A percentile compares a stretch with the other conserved stretches of the same genome.
phyloP scores from a whole-genome alignment of 2,113 vertebrate genomes.

The Halichoerus grypus region DNA sequence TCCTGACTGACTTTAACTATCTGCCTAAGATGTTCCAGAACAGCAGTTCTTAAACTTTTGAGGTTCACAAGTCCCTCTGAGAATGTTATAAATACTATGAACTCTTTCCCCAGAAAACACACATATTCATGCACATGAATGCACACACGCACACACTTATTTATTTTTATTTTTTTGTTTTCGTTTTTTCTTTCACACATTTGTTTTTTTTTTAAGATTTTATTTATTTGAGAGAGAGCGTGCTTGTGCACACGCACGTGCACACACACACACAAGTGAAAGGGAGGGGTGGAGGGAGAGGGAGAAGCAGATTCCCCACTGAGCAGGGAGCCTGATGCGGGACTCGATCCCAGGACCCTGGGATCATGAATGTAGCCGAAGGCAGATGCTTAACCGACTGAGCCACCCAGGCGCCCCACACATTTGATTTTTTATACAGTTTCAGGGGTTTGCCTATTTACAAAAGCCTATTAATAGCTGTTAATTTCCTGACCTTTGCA shows the following conservation, averaged over 20 bases:
- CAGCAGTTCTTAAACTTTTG: constrained; percentile 42
- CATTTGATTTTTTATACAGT: neutral
- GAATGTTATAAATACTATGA: neutral
- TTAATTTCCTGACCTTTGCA: neutral
- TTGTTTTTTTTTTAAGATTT: neutral
- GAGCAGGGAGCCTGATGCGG: neutral
- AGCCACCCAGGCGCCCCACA: neutral
- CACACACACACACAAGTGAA: neutral
- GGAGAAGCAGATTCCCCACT: neutral
- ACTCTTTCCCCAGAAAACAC: neutral
- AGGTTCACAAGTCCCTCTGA: neutral
- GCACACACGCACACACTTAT: neutral
- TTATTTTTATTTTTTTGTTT: neutral
- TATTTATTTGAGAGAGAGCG: neutral
- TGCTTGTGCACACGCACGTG: too few species aligned
- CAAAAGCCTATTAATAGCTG: neutral
- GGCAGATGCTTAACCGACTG: neutral
- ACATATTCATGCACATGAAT: neutral
- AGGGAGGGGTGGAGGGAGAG: neutral
- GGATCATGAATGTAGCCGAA: neutral
- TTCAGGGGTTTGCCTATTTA: neutral
- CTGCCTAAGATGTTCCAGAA: neutral
- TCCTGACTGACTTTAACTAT: neutral
- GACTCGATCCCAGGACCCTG: neutral
- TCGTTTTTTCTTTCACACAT: neutral